These are phyloP conservation scores for Callyntrura sp. DNA, from an alignment of 2,888 invertebrate species.

Conservation along the genomic window DNA sequence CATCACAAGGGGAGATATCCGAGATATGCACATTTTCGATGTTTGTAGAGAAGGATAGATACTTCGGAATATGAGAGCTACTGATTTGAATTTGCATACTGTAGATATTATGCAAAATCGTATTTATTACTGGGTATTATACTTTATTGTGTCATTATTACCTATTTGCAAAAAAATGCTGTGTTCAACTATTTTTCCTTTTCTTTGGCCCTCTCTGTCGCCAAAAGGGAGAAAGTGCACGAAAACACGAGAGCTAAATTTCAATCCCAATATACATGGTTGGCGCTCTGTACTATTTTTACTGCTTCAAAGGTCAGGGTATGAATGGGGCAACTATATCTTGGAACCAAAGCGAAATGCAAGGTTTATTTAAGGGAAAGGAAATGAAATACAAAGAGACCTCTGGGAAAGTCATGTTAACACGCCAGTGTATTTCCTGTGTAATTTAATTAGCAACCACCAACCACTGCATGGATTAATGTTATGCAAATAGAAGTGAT, in stretches of 20 bases:
- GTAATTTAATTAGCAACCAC: no score
- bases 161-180: no score
- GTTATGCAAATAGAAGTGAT: no score
- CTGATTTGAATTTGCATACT: not conserved
- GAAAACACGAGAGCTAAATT: slow-evolving; percentile 57
- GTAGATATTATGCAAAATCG: no score
- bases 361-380: no score
- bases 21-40: not conserved
- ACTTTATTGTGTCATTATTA: slow-evolving; percentile 27
- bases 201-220: not conserved
- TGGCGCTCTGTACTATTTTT: slow-evolving; percentile 36
- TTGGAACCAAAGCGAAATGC: no score
- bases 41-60: slow-evolving; percentile 17
- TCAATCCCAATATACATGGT: slow-evolving; percentile 61
- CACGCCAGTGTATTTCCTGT: no score
- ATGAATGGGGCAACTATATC: not conserved
- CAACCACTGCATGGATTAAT: no score
- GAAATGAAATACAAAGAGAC: no score
- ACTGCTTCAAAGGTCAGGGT: not conserved
- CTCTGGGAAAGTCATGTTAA: no score
- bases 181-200: slow-evolving; percentile 2
- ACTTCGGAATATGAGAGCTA: not conserved
- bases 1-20: slow-evolving; percentile 27
- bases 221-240: slow-evolving; percentile 61
- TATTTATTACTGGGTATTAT: not conserved